Percentiles rank a stretch among this genome's conserved stretches.
These are phyloP conservation scores for Leptestheria dahalacensis DNA, from an alignment of 1,140 invertebrate species.

Conservation along the genomic window DNA sequence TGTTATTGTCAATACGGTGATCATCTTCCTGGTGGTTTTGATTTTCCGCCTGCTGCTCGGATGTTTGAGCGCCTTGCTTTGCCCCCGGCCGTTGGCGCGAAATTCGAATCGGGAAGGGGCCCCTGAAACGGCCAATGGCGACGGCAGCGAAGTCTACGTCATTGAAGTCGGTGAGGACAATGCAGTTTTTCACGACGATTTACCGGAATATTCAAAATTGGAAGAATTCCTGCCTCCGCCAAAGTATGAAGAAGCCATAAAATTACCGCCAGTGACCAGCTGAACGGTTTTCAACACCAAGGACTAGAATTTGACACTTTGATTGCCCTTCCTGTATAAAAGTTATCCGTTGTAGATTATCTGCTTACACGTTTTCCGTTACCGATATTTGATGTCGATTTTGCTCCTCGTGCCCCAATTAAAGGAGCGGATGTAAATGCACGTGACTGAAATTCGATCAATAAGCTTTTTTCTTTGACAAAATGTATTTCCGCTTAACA, in stretches of 20 bases:
- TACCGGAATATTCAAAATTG: background rate
- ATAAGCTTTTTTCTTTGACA: too few relatives aligned
- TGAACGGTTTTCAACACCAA: too few relatives aligned
- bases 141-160: background rate
- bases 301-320: too few relatives aligned
- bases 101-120: background rate
- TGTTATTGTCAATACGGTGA: background rate
- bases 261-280: background rate
- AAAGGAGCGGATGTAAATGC: too few relatives aligned
- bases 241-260: background rate
- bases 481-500: too few relatives aligned
- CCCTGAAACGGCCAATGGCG: background rate
- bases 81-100: background rate
- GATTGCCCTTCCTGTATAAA: too few relatives aligned
- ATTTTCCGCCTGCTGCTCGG: background rate
- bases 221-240: background rate
- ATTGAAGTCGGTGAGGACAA: background rate
- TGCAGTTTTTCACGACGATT: background rate
- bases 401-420: too few relatives aligned
- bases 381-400: too few relatives aligned
- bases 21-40: background rate
- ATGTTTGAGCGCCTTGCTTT: background rate
- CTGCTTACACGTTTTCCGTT: too few relatives aligned
- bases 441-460: too few relatives aligned
- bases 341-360: too few relatives aligned